Evolutionary conservation across 2,113 vertebrate genomes (phyloP), one percentile per base, ranked within the genome.

Genomic region (Macrotis lagotis): DNA sequence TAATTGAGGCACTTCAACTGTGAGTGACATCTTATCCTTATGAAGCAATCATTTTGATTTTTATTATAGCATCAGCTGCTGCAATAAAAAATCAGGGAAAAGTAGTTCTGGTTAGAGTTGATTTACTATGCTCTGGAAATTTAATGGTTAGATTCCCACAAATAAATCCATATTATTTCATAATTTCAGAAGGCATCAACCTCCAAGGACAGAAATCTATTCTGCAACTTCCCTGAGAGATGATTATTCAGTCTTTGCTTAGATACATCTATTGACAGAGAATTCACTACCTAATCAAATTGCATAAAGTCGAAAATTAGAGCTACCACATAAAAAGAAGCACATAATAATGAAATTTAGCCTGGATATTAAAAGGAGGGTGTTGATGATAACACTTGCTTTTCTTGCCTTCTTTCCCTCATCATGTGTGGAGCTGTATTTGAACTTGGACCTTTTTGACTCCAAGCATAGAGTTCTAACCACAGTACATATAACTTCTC

Each of bases 1-100:
- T 50, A 91, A 91, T 91, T 51, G 0, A 24, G 91, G 26, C 74
- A 31, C 55, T 94, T 92, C 55, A 88, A 6, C 48, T 10, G 48
- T 49, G 55, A 48, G 59, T 48, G 89, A 90, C 8, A 51, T 92
- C 92, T 94, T 52, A n/a, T n/a, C 90, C 52, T 11, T 91, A 24
- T 55, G 91, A 93, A 95, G 59, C 91, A 97, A 95, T 94, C 90
- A 90, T 66, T 95, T 92, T 90, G 92, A 96, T 49, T 66, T 66
- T 88, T 25, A 31, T 90, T 93, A 93, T 93, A 93, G 88, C 25
- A 93, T 48, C 47, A 90, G 6, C n/a, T 37, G n/a, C 51, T 50
- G 0, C 24, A 90, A 48, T 52, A 28, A 90, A 89, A 95, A 89
- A 28, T 92, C 92, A 59, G 53, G 95, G 48, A 94, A 96, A 93